Evolutionary conservation across 2,797 vertebrate species (phyloP).

Genomic region (Sebastes jordani): DNA sequence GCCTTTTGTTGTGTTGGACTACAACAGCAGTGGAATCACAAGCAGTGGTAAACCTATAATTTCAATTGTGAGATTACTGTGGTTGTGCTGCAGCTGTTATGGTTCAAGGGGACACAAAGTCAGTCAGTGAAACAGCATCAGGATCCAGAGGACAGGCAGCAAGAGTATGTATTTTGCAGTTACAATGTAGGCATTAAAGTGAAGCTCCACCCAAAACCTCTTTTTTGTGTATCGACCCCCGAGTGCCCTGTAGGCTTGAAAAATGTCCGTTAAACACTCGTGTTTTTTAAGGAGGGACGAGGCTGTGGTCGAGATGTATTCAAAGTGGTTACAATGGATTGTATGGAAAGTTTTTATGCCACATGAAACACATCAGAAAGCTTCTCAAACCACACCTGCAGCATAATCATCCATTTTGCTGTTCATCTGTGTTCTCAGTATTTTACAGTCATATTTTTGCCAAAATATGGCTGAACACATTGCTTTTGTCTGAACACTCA

Average conservation of each 20-base stretch:
- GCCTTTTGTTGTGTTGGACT: conserved; percentile 36
- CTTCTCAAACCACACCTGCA: not conserved
- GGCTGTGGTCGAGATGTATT: not conserved
- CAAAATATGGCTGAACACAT: not conserved
- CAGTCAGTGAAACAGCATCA: conserved; percentile 7
- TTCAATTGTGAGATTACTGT: conserved; percentile 33
- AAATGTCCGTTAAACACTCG: not conserved
- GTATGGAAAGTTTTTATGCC: not conserved
- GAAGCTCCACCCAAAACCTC: not conserved
- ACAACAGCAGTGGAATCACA: conserved; percentile 34
- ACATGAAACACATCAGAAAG: not conserved
- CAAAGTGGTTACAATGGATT: not conserved
- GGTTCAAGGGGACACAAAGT: conserved; percentile 42
- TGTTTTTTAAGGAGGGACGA: not conserved
- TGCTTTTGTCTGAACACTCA: not conserved
- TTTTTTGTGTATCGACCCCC: not conserved
- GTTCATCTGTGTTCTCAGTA: not conserved
- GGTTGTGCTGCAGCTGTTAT: conserved; percentile 34
- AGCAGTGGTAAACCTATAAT: conserved; percentile 44
- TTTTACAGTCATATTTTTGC: not conserved
- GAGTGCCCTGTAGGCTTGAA: not conserved
- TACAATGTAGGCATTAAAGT: not conserved
- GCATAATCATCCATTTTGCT: not conserved
- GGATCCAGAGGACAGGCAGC: not conserved
- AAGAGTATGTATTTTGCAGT: conserved; percentile 12